Conservation (phyloP, 2,888 invertebrate genomes). For the Ophion obscuratus region DNA sequence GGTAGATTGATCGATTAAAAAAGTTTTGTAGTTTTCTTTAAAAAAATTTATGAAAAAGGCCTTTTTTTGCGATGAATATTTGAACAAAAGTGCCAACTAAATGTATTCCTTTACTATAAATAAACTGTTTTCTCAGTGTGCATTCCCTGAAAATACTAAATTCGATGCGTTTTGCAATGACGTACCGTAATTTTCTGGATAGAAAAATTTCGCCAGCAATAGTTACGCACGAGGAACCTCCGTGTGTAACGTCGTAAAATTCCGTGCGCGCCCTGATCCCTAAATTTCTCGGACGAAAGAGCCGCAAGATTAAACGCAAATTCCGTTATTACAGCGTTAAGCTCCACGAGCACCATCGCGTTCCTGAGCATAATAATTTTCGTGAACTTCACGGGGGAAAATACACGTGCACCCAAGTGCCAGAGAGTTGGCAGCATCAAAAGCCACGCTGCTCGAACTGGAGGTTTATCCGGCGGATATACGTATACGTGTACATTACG, state of each 20-base stretch:
- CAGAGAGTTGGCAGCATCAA: slow-evolving; percentile 16
- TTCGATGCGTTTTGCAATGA: background rate
- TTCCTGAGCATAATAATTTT: slow-evolving; percentile 23
- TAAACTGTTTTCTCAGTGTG: too few species aligned
- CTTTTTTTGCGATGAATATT: too few species aligned
- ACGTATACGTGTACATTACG: slow-evolving; percentile 14
- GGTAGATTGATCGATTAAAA: too few species aligned
- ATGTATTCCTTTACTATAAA: too few species aligned
- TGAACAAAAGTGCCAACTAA: too few species aligned
- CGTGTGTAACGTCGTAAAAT: slow-evolving; percentile 14
- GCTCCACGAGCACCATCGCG: background rate
- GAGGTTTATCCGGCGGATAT: background rate
- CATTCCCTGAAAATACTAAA: too few species aligned
- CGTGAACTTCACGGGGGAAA: slow-evolving; percentile 19
- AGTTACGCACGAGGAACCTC: slow-evolving; percentile 15
- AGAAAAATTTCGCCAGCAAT: slow-evolving; percentile 31
- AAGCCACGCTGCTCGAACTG: slow-evolving; percentile 10
- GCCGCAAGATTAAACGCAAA: slow-evolving; percentile 15
- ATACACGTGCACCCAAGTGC: slow-evolving; percentile 9
- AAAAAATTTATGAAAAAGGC: too few species aligned
- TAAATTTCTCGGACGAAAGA: slow-evolving; percentile 47
- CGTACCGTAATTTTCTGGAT: background rate
- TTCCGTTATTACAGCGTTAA: background rate
- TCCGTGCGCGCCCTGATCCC: background rate
- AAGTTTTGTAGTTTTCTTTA: too few species aligned